A percentile compares a stretch with the other conserved stretches of the same genome.
Conservation (phyloP, 2,113 vertebrate species). For the Caracal caracal region DNA sequence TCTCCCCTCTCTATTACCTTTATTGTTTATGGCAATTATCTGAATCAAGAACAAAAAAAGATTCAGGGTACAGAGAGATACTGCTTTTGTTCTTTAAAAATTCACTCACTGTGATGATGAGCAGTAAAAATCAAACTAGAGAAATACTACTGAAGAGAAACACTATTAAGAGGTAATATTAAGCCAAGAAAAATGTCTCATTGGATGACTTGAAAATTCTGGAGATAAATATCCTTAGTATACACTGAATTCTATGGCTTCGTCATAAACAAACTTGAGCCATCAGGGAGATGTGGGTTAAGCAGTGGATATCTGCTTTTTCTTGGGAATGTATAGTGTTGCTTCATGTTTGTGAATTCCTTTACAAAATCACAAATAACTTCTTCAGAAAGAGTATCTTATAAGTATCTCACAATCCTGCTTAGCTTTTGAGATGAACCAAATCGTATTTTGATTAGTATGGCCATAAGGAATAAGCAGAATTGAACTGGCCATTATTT, state of each 20-base stretch:
- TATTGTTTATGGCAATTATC: neutral
- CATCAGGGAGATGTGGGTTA: neutral
- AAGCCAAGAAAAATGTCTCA: slow-evolving; percentile 40
- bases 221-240: slow-evolving; percentile 41
- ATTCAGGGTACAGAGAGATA: neutral
- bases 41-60: slow-evolving; percentile 4
- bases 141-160: slow-evolving; percentile 4
- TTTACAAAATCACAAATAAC: slow-evolving; percentile 47
- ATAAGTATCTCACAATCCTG: neutral
- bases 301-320: neutral
- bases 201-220: slow-evolving; percentile 35
- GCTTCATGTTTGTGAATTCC: neutral
- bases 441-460: neutral
- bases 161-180: neutral
- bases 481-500: neutral
- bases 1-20: neutral
- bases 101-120: slow-evolving; percentile 1
- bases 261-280: neutral
- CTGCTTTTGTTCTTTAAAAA: neutral
- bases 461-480: neutral
- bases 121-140: slow-evolving; percentile 25
- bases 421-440: neutral
- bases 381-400: slow-evolving; percentile 22
- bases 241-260: neutral
- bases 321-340: neutral